Base-by-base conservation (phyloP, 1,140 invertebrate genomes). In the Laodelphax striatellus region DNA sequence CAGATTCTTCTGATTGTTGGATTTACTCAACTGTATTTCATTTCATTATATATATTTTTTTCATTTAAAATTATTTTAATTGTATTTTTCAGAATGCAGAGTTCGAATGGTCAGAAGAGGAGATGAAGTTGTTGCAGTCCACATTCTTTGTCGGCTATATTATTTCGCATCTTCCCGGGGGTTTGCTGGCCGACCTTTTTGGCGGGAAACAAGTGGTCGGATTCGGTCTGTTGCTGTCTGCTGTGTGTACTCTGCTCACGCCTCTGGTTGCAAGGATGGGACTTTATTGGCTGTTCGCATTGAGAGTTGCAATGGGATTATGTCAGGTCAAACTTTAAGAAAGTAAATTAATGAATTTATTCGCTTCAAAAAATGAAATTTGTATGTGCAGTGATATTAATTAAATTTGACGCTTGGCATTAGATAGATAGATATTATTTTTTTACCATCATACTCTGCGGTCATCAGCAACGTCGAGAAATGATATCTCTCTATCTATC, bases 291-390 rank as follows among this genome's bases (percentile, higher is more conserved):
- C 70, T 83, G 3, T 83, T 87, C 53, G 75, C 80, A 1, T 70
- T 84, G 0, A 75, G 84, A 43, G 75, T 86, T 0, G 64, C 86
- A 3, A 83, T 85, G 75, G 84, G 84, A 44, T 70, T 86, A 5
- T 84, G 83, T 57, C 73, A 88, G 62, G 62, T 63, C 52, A 59
- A 21, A 24, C n/a, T n/a, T 34, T 28, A 28, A 28, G 24, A 28
- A 28, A 28, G 6, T 28, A 28, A 28, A 28, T 28, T 2, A 6
- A n/a, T n/a, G n/a, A n/a, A n/a, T n/a, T n/a, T n/a, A n/a, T n/a
- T n/a, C n/a, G n/a, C n/a, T n/a, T n/a, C n/a, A n/a, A n/a, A n/a
- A n/a, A n/a, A n/a, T n/a, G n/a, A n/a, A n/a, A n/a, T n/a, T n/a
- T n/a, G n/a, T n/a, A n/a, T n/a, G n/a, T n/a, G n/a, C n/a, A n/a